phyloP scores from a whole-genome alignment of 2,888 invertebrate genomes.

The Xanthia togata region DNA sequence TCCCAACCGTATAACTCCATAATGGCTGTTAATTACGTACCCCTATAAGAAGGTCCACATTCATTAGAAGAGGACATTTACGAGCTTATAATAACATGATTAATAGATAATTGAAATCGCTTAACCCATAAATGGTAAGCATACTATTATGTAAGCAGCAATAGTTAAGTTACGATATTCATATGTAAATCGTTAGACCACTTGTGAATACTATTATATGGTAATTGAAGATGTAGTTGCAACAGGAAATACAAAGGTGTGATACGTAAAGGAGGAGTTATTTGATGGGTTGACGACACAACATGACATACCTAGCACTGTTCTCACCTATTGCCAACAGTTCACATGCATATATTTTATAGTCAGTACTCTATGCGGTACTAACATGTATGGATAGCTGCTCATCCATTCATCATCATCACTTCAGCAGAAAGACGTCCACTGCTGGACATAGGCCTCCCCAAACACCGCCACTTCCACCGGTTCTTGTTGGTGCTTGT shows the following conservation, averaged over 20 bases:
- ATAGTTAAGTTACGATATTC: slow-evolving; percentile 38
- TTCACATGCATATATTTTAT: neutral
- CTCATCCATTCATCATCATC: too few relatives aligned
- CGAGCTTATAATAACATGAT: slow-evolving; percentile 33
- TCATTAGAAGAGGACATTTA: slow-evolving; percentile 7
- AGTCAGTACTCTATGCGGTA: neutral
- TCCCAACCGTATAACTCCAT: neutral
- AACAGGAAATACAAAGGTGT: slow-evolving; percentile 25
- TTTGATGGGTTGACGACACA: slow-evolving; percentile 17
- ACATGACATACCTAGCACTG: neutral
- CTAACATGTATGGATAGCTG: too few relatives aligned
- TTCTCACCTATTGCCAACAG: too few relatives aligned
- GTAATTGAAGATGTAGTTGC: slow-evolving; percentile 32
- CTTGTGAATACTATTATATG: slow-evolving; percentile 56
- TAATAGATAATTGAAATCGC: slow-evolving; percentile 27
- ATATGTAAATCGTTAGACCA: slow-evolving; percentile 40
- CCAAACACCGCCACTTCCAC: too few relatives aligned
- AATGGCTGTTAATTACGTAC: slow-evolving; percentile 12
- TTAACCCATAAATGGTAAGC: slow-evolving; percentile 23
- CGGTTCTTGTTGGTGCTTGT: too few relatives aligned
- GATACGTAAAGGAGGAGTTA: slow-evolving; percentile 37
- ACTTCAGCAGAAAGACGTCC: too few relatives aligned
- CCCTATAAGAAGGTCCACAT: neutral
- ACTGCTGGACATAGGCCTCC: too few relatives aligned
- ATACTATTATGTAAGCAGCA: slow-evolving; percentile 37